phyloP scores from a whole-genome alignment of 37 sponge, comb jelly and placozoan genomes.

The Halisarca cf. caerulea region DNA sequence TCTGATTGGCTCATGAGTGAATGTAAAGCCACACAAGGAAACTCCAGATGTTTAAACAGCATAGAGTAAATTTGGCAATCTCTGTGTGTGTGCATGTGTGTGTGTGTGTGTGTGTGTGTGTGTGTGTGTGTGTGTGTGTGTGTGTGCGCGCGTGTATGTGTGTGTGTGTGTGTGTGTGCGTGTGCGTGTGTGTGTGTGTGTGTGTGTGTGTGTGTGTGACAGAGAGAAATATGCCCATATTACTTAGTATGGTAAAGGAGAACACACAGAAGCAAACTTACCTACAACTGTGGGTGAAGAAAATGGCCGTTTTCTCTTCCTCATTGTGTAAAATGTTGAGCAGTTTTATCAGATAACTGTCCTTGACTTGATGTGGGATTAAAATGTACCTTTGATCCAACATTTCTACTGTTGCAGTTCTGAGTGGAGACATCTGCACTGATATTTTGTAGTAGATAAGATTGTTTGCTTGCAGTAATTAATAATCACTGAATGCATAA shows the following conservation, averaged over 20 bases:
- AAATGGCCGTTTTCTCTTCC: slow-evolving; percentile 63
- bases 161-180: too few relatives aligned
- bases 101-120: too few relatives aligned
- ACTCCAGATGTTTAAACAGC: slow-evolving; percentile 67
- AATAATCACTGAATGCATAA: too few relatives aligned
- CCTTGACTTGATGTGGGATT: slow-evolving; percentile 83
- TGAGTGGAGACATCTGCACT: too few relatives aligned
- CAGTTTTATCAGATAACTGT: slow-evolving; percentile 78
- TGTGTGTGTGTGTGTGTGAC: not conserved
- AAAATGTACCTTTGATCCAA: slow-evolving; percentile 86
- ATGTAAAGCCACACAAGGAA: slow-evolving; percentile 87
- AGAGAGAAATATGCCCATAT: not conserved
- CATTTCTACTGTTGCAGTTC: slow-evolving; percentile 77
- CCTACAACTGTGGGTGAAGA: slow-evolving; percentile 92
- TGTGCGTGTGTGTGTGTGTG: too few relatives aligned
- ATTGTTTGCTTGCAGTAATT: too few relatives aligned
- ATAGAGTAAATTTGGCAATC: slow-evolving; percentile 80
- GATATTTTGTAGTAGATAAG: too few relatives aligned
- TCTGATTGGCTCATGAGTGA: slow-evolving; percentile 84
- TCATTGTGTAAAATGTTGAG: slow-evolving; percentile 51
- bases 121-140: too few relatives aligned
- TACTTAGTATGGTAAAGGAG: not conserved
- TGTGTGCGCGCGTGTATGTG: not conserved
- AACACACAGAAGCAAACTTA: slow-evolving; percentile 9
- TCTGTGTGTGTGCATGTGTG: slow-evolving; percentile 33